A percentile compares a stretch with the other conserved stretches of the same genome.
phyloP scores from a whole-genome alignment of 2,113 vertebrate species.

The Vombatus ursinus region DNA sequence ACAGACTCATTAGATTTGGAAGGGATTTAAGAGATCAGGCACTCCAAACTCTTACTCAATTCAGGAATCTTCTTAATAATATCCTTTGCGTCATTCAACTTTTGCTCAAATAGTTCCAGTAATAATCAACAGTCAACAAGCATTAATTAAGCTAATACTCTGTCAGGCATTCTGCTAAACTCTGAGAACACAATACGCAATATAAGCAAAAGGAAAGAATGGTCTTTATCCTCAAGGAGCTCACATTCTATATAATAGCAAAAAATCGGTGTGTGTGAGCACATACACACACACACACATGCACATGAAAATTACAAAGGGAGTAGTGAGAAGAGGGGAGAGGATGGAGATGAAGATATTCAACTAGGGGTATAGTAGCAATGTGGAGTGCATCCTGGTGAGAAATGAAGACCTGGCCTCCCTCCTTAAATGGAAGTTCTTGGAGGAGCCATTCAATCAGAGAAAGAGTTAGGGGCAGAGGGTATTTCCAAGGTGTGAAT shows the following conservation, averaged over 20 bases:
- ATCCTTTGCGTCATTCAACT: not conserved
- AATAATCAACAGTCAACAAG: not conserved
- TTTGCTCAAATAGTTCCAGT: not conserved
- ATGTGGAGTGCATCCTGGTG: not conserved
- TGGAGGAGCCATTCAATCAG: not conserved
- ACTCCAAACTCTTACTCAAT: not conserved
- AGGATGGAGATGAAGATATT: not conserved
- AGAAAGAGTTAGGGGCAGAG: not conserved
- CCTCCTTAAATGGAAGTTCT: not conserved
- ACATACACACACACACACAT: too few relatives aligned
- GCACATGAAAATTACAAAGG: not conserved
- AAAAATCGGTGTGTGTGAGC: too few relatives aligned
- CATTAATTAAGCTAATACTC: not conserved
- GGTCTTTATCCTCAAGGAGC: not conserved
- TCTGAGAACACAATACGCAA: too few relatives aligned
- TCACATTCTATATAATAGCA: not conserved
- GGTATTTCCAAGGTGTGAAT: not conserved
- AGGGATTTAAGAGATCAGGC: not conserved
- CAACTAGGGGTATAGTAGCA: not conserved
- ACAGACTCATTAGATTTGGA: not conserved
- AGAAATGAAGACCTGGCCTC: not conserved
- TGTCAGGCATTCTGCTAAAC: too few relatives aligned
- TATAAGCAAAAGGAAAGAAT: not conserved
- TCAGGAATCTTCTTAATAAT: not conserved
- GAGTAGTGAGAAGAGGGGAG: not conserved